Conservation (phyloP, 1,140 invertebrate genomes). For the Geopemphigus sp. region DNA sequence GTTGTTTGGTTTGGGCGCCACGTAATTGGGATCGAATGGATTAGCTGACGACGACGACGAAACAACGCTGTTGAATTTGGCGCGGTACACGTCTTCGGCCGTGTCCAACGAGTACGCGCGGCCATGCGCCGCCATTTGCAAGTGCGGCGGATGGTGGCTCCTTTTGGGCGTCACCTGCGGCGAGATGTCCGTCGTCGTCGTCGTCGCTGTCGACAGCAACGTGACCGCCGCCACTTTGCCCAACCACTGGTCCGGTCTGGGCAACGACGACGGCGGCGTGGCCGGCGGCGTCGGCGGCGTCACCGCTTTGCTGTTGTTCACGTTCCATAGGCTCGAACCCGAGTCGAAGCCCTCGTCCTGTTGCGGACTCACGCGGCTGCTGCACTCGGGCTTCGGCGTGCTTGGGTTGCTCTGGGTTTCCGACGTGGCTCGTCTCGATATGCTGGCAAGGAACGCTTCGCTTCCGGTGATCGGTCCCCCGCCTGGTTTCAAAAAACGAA, state of each 20-base stretch:
- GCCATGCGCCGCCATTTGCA: constrained; percentile 57
- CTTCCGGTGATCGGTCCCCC: constrained; percentile 51
- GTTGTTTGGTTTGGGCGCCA: constrained; percentile 57
- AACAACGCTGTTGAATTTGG: constrained; percentile 52
- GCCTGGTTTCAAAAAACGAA: no score
- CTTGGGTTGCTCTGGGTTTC: constrained; percentile 54
- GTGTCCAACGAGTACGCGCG: constrained; percentile 63
- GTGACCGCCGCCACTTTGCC: constrained; percentile 63
- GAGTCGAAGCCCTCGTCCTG: constrained; percentile 54
- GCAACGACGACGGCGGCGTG: constrained; percentile 59
- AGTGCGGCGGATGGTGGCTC: constrained; percentile 56
- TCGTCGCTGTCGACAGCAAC: no score
- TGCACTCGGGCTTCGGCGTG: constrained; percentile 53
- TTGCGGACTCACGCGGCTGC: constrained; percentile 55
- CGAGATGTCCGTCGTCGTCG: constrained; percentile 31
- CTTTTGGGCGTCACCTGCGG: constrained; percentile 55
- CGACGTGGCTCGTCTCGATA: constrained; percentile 57
- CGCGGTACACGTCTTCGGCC: constrained; percentile 50
- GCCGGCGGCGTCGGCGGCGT: constrained; percentile 55
- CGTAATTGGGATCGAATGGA: constrained; percentile 75
- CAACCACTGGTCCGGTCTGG: constrained; percentile 75
- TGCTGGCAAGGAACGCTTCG: constrained; percentile 56
- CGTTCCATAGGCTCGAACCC: constrained; percentile 56
- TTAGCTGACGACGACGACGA: constrained; percentile 52
- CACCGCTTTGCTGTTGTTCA: constrained; percentile 52